Base-by-base conservation (phyloP, 2,797 vertebrate genomes). In the Ispidina lecontei region DNA sequence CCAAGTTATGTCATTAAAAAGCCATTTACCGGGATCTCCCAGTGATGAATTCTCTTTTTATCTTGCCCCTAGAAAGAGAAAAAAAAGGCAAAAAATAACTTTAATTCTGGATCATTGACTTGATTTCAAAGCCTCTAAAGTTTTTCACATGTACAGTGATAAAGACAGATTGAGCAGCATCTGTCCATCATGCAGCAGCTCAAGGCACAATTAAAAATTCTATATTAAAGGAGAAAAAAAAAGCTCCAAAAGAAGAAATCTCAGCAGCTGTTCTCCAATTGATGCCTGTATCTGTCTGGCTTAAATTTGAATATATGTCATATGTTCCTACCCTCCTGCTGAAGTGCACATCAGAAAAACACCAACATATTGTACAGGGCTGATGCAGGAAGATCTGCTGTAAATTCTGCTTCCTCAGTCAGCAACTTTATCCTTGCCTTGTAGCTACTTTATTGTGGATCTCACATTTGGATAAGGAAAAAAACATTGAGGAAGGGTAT, bases 21-120 rank as follows among this genome's bases (percentile, higher is more conserved):
- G 52, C 47, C 78, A 92, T 91, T 97, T 98, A 98, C 97, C 97
- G 95, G 84, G 92, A 67, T 97, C 89, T 97, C 88, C 94, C 97
- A 94, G 96, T 15, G 64, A 88, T 23, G 37, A 97, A 81, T 52
- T 94, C 96, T 95, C 89, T 97, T 95, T 95, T 97, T 58, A 91
- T 75, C 89, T 93, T 97, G 91, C 91, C 75, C 80, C 97, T 98
- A 78, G 35, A 89, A 91, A 91, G 33, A 35, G 9, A 97, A 90
- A 97, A 94, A 37, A 37, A 37, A 37, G 7, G 77, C 23, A 95
- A 72, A 52, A 49, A 60, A 79, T 70, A 90, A 41, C 15, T 43
- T 75, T 17, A 20, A n/a, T n/a, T 82, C 37, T 54, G 21, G 39
- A 64, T 47, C 35, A 90, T 2, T 1, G 1, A 13, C 16, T 69